Evolutionary conservation across 2,113 vertebrate species (phyloP).

Genomic region (Onychostruthus taczanowskii): DNA sequence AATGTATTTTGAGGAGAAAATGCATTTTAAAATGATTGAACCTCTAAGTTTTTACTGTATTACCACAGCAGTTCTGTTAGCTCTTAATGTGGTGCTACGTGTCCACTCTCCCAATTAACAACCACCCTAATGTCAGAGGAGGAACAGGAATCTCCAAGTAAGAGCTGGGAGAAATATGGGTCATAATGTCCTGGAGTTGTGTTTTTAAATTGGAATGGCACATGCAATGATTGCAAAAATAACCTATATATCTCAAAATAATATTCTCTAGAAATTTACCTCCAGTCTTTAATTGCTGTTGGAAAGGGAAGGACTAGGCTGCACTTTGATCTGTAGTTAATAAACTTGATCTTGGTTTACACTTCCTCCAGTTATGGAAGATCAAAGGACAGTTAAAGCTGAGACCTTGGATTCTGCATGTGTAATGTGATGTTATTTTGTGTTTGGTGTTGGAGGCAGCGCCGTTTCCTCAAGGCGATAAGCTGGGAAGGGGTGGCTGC

Average conservation of each 20-base stretch:
- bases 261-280: not conserved
- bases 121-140: not conserved
- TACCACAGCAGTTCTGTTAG: not conserved
- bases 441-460: not conserved
- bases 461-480: not conserved
- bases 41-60: not conserved
- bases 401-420: not conserved
- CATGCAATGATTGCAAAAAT: not conserved
- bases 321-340: slow-evolving; percentile 52
- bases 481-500: not conserved
- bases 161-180: not conserved
- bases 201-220: not conserved
- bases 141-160: not conserved
- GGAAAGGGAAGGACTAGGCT: slow-evolving; percentile 17
- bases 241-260: not conserved
- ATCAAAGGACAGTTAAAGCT: slow-evolving; percentile 37
- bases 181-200: not conserved
- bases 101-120: not conserved
- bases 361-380: slow-evolving; percentile 39
- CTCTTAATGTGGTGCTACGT: rapidly evolving
- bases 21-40: not conserved
- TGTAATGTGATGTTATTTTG: slow-evolving; percentile 23
- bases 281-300: slow-evolving; percentile 11
- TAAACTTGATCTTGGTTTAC: slow-evolving; percentile 32
- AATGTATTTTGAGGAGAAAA: not conserved